Evolutionary conservation across 2,888 invertebrate genomes (phyloP), one percentile per base, ranked within the genome.

Genomic region (Platynereis dumerilii): DNA sequence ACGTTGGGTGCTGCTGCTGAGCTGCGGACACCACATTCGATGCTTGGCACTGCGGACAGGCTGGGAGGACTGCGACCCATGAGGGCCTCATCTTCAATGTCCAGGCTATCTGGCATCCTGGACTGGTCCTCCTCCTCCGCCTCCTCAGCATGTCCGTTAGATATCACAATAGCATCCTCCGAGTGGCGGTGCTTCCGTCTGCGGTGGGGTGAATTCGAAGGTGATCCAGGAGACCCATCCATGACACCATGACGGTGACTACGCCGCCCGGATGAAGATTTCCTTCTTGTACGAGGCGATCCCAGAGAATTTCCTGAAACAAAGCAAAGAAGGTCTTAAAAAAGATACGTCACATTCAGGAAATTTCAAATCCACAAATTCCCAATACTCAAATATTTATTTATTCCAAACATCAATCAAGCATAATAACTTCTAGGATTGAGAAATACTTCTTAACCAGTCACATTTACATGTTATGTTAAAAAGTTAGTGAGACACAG

Each of bases 11-110:
- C 10, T 3, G 22, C 10, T 20, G n/a, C 3, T 22, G 20, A 48
- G 20, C n/a, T 1, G 62, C 48, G 22, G 34, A 28, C 42, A 10
- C 69, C 71, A 66, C 75, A 76, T 48, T 71, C 71, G 22, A 76
- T 76, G 55, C 67, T 74, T 10, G 76, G 75, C 20, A 76, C 72
- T 7, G 69, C 58, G 7, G 73, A 66, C 29, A 75, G 34, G 61
- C 64, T 71, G 2, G 69, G 69, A 24, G 72, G 67, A 64, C 64
- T 70, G 17, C 64, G 61, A 48, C 68, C 64, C 39, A 68, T 60
- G 12, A 69, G 42, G 22, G 65, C 66, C 20, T 67, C 64, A 12
- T 67, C 64, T 20, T 64, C 62, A 15, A 68, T 66, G n/a, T 63
- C 64, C 45, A 66, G 66, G 26, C 28, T 39, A 28, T 67, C 68